Evolutionary conservation across 2,797 vertebrate genomes (phyloP), one percentile per base, ranked within the genome.

Genomic region (Rousettus madagascariensis): DNA sequence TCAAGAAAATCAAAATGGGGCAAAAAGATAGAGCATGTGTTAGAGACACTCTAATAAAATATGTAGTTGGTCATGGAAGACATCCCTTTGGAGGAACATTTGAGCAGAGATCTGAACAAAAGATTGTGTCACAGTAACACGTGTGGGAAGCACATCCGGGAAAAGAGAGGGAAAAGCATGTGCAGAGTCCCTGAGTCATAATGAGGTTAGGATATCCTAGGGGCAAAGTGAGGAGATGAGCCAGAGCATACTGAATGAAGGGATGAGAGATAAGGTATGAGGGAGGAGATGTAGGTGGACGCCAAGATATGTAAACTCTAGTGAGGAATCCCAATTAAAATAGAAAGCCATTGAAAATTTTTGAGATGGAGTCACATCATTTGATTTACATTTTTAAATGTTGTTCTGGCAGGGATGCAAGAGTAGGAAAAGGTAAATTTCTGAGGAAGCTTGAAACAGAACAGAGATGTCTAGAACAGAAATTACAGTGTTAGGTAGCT

Each of bases 191-290:
- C n/a, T 8, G 49, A 82, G 49, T 28, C 51, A 79, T 19, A 66
- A 71, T 24, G 46, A 74, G 43, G 6, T 65, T 12, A 49, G 55
- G 30, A 51, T 77, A 8, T 3, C 36, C 19, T 57, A 41, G 43
- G 26, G 26, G 5, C 26, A 55, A 71, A 84, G 72, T 8, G 8
- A 93, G 8, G 22, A n/a, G 33, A 2, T 2, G 55, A 46, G 24
- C 24, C 65, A 77, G 65, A 59, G 36, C 28, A 5, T 3, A n/a
- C 2, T 2, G 30, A 80, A n/a, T 11, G 24, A 86, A 33, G 28
- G 49, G 4, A 36, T 11, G 22, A 46, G 26, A n/a, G 17, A 22
- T 0, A 15, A 3, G 22, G 19, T 20, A 3, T 9, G 36, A 51
- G 7, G 68, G 20, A 49, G 20, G 15, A 57, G 77, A 17, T 8